These are phyloP conservation scores for Syngnathus acus DNA, from an alignment of 2,797 vertebrate species.

Conservation along the genomic window DNA sequence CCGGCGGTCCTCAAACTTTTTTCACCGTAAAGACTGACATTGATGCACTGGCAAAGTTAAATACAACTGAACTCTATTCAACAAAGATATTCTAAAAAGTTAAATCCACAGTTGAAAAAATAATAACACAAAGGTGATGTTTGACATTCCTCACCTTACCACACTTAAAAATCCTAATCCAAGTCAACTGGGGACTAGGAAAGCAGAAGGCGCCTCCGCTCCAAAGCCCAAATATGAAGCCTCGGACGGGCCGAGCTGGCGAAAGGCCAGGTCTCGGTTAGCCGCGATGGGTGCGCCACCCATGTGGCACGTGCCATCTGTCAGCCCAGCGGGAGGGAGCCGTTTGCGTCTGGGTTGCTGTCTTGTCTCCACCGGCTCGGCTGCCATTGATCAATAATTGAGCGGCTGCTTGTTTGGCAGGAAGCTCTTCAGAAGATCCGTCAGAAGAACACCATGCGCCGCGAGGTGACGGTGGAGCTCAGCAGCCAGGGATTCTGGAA, in stretches of 20 bases:
- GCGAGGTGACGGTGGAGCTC: slow-evolving; percentile 96
- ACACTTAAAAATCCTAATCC: no score
- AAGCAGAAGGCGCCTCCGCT: no score
- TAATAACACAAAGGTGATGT: no score
- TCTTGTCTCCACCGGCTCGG: slow-evolving; percentile 38
- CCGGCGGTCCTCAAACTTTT: neutral
- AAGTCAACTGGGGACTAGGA: no score
- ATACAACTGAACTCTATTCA: neutral
- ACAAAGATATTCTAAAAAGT: neutral
- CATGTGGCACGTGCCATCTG: slow-evolving; percentile 44
- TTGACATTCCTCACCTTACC: no score
- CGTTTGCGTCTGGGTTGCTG: slow-evolving; percentile 4
- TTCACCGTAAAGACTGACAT: neutral
- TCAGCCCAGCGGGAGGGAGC: slow-evolving; percentile 5
- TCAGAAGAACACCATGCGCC: slow-evolving; percentile 98
- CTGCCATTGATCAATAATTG: slow-evolving; percentile 55
- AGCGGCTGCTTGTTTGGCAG: slow-evolving; percentile 59
- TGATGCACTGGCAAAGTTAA: neutral
- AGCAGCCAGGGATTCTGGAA: slow-evolving; percentile 99
- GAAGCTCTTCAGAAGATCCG: slow-evolving; percentile 98
- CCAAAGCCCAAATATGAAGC: neutral
- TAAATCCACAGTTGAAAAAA: no score
- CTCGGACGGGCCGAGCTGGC: neutral
- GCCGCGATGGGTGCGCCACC: slow-evolving; percentile 13
- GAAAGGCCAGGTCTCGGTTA: slow-evolving; percentile 30